These are phyloP conservation scores for Spea multiplicata DNA, from an alignment of 2,113 vertebrate genomes.

Conservation along the genomic window DNA sequence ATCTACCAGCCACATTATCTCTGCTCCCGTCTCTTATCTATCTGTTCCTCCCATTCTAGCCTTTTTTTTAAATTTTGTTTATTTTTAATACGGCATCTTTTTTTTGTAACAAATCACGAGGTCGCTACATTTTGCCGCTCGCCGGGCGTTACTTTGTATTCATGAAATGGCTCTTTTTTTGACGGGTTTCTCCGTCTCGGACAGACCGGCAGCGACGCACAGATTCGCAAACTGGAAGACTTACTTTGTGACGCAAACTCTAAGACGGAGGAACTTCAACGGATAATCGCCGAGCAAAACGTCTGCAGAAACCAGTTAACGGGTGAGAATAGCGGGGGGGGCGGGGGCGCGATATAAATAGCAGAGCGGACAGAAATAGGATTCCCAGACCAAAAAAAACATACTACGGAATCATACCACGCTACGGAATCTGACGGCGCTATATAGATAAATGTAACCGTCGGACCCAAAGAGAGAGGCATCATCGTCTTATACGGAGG, in stretches of 20 bases:
- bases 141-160: neutral
- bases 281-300: constrained; percentile 63
- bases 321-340: constrained; percentile 52
- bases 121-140: neutral
- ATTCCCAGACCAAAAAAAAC: no score
- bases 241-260: constrained; percentile 64
- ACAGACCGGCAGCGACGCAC: constrained; percentile 66
- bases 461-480: no score
- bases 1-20: no score
- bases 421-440: no score
- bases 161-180: neutral
- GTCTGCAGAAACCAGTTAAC: constrained; percentile 68
- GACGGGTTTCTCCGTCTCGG: neutral
- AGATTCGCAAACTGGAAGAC: constrained; percentile 72
- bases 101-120: neutral
- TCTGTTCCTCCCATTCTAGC: no score
- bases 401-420: no score
- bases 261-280: constrained; percentile 73
- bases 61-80: neutral
- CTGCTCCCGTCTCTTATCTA: no score
- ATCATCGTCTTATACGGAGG: no score
- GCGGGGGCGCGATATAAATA: no score
- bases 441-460: no score
- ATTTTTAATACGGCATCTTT: neutral
- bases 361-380: no score